Base-by-base conservation (phyloP, 2,797 vertebrate genomes). In the Jordanella pulchra region DNA sequence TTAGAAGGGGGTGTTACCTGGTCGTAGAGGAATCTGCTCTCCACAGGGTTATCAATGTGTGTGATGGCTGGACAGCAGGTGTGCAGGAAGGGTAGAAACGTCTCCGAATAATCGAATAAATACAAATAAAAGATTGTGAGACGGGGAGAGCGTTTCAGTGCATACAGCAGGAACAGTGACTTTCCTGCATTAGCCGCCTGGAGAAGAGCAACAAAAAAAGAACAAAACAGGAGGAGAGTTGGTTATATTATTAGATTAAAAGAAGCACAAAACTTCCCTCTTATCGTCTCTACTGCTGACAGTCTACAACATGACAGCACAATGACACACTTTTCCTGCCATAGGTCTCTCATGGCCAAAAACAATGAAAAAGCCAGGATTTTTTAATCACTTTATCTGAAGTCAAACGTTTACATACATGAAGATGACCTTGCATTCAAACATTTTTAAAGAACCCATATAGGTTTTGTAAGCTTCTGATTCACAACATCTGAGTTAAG, bases 81-180 rank as follows among this genome's bases (percentile, higher is more conserved):
- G 80, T 98, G 96, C 83, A 99, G 95, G 90, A 99, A 98, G 79
- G 97, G 97, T 72, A 97, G 89, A 90, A 99, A 99, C 77, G 94
- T 96, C 82, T 97, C 96, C 0, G 94, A 61, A 14, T 99, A 98
- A 90, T 99, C 97, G 64, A 98, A 93, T 54, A 94, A 83, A 81
- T 92, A 94, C 76, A 93, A 72, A 74, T 93, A 93, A 84, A 93
- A 89, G 72, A 92, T 85, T 4, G 93, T 92, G 71, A 93, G 91
- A 54, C 92, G 92, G 63, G 93, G 97, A 48, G 97, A 97, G 83
- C 94, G 95, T 92, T 96, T 98, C 92, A 98, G 90, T 53, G 96
- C 96, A 0, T 98, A 98, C 1, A 98, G 90, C 85, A 97, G 72
- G 89, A 97, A 97, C 48, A 97, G 92, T n/a, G 97, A 96, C 87